phyloP scores from a whole-genome alignment of 2,888 invertebrate species.

The Platynereis dumerilii region DNA sequence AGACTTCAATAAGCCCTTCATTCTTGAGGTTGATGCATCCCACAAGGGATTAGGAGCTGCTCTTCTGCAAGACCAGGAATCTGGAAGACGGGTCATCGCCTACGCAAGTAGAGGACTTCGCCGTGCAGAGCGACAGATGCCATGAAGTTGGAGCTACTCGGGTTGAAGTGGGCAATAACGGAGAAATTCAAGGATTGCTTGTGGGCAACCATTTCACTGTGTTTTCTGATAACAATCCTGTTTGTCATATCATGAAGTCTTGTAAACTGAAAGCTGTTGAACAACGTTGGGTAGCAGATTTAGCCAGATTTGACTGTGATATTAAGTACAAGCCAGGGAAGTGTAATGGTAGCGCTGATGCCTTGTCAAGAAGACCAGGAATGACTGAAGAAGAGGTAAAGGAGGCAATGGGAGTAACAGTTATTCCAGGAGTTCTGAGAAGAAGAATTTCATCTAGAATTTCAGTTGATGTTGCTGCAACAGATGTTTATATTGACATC shows the following conservation, averaged over 20 bases:
- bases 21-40: slow-evolving; percentile 38
- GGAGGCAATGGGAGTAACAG: background rate
- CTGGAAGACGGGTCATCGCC: slow-evolving; percentile 28
- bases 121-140: no score
- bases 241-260: slow-evolving; percentile 3
- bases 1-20: slow-evolving; percentile 34
- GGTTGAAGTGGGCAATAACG: slow-evolving; percentile 36
- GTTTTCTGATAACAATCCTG: no score
- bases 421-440: background rate
- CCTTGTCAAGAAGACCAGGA: background rate
- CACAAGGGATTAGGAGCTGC: slow-evolving; percentile 35
- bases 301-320: background rate
- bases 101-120: slow-evolving; percentile 36
- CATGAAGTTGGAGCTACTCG: slow-evolving; percentile 37
- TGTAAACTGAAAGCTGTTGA: slow-evolving; percentile 5
- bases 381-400: background rate
- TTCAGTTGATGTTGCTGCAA: no score
- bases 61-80: slow-evolving; percentile 34
- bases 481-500: no score
- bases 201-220: slow-evolving; percentile 10
- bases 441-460: no score
- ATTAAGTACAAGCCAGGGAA: background rate
- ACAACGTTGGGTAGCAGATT: background rate
- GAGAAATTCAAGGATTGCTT: slow-evolving; percentile 24
- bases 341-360: background rate